A percentile compares a stretch with the other conserved stretches of the same genome.
phyloP scores from a whole-genome alignment of 2,113 vertebrate genomes.

The Dipodomys spectabilis region DNA sequence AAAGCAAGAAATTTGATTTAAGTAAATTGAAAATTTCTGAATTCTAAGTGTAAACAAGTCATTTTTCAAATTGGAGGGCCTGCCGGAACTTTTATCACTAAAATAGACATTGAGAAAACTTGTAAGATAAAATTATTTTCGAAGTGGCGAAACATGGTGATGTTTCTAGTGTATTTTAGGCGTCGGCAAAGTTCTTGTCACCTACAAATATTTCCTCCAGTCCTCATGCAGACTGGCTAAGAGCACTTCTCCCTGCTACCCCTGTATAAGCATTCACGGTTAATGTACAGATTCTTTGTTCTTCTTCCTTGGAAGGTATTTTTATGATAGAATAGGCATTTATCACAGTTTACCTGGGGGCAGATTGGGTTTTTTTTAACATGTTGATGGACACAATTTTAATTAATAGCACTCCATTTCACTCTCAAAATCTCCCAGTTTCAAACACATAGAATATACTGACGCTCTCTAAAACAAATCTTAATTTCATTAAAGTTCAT shows the following conservation, averaged over 20 bases:
- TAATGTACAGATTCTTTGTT: background rate
- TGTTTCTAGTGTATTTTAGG: background rate
- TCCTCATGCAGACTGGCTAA: background rate
- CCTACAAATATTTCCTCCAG: background rate
- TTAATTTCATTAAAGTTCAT: background rate
- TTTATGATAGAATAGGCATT: background rate
- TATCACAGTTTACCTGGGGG: background rate
- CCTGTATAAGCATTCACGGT: background rate
- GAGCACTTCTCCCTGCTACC: background rate
- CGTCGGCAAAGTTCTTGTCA: background rate
- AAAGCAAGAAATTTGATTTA: background rate
- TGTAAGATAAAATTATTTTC: background rate
- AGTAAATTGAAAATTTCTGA: slow-evolving; percentile 15
- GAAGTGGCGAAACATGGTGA: background rate
- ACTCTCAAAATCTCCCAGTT: background rate
- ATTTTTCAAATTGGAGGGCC: background rate
- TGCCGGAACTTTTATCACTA: slow-evolving; percentile 9
- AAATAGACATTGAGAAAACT: background rate
- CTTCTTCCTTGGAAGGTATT: background rate
- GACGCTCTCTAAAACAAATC: slow-evolving; percentile 3
- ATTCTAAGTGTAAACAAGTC: slow-evolving; percentile 24
- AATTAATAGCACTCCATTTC: background rate
- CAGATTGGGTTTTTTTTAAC: background rate
- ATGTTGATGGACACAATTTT: background rate
- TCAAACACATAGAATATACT: background rate